phyloP scores from a whole-genome alignment of 2,888 invertebrate genomes.

The Phrixothrix hirtus region DNA sequence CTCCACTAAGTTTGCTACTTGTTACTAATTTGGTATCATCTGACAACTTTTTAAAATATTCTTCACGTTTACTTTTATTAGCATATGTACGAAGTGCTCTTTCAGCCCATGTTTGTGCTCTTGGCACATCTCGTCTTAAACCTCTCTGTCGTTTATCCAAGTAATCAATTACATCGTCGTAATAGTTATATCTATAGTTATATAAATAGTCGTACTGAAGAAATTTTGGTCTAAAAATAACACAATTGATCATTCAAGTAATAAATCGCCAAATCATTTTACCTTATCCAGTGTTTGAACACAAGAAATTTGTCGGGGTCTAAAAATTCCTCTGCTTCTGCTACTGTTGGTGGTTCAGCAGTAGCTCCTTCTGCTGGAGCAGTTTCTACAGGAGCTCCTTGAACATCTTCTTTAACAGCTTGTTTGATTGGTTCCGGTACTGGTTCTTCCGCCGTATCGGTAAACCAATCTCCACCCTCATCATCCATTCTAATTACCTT shows the following conservation, averaged over 20 bases:
- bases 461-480: conserved; percentile 45
- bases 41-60: conserved; percentile 40
- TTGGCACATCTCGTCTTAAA: conserved; percentile 67
- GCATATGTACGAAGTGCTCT: conserved; percentile 73
- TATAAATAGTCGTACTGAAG: conserved; percentile 81
- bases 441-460: conserved; percentile 36
- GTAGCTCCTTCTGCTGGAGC: conserved; percentile 42
- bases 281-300: conserved; percentile 84
- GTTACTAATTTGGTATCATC: conserved; percentile 59
- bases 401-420: conserved; percentile 35
- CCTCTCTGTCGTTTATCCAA: conserved; percentile 77
- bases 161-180: conserved; percentile 83
- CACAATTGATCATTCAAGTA: background rate
- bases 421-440: conserved; percentile 26
- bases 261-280: conserved; percentile 37
- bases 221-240: conserved; percentile 68
- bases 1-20: conserved; percentile 67
- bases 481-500: conserved; percentile 36
- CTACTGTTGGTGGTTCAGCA: conserved; percentile 38
- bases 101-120: conserved; percentile 86
- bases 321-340: conserved; percentile 53
- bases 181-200: conserved; percentile 84
- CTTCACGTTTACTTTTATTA: conserved; percentile 51
- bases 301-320: conserved; percentile 70
- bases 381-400: conserved; percentile 44